Percentiles rank a stretch among this genome's conserved stretches.
Evolutionary conservation across 2,797 vertebrate genomes (phyloP).

Genomic region (Numenius phaeopus): DNA sequence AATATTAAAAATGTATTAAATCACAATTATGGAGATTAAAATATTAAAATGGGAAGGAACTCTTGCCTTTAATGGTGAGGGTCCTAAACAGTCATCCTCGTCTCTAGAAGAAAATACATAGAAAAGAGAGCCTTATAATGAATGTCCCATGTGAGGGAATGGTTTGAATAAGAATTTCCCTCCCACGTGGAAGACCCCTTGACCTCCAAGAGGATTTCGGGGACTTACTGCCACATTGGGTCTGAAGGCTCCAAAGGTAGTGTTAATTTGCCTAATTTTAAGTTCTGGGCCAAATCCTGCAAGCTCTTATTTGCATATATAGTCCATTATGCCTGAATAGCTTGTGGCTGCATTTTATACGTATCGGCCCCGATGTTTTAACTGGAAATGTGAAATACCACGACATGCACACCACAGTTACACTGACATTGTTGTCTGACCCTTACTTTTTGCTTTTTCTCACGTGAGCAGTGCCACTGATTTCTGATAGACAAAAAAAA

Average conservation of each 20-base stretch:
- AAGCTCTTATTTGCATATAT: not conserved
- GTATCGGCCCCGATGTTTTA: not conserved
- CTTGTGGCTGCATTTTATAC: not conserved
- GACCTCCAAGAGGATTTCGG: not conserved
- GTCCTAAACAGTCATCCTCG: not conserved
- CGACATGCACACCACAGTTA: not conserved
- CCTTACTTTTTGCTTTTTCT: not conserved
- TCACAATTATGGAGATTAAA: not conserved
- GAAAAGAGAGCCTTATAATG: not conserved
- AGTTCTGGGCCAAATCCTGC: not conserved
- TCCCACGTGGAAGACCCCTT: slow-evolving; percentile 12
- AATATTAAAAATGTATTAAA: not conserved
- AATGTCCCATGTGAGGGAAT: not conserved
- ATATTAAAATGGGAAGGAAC: not conserved
- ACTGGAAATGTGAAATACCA: not conserved
- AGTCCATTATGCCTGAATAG: not conserved
- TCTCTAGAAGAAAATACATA: not conserved
- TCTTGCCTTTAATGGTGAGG: not conserved
- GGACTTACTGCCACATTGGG: not conserved
- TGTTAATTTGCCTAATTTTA: slow-evolving; percentile 13
- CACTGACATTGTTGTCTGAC: not conserved
- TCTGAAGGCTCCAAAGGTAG: not conserved
- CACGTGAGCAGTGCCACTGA: rapidly evolving
- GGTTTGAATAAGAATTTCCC: slow-evolving; percentile 33
- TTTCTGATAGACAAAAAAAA: not conserved